Evolutionary conservation across 2,888 invertebrate genomes (phyloP).

Genomic region (Hypena proboscidalis): DNA sequence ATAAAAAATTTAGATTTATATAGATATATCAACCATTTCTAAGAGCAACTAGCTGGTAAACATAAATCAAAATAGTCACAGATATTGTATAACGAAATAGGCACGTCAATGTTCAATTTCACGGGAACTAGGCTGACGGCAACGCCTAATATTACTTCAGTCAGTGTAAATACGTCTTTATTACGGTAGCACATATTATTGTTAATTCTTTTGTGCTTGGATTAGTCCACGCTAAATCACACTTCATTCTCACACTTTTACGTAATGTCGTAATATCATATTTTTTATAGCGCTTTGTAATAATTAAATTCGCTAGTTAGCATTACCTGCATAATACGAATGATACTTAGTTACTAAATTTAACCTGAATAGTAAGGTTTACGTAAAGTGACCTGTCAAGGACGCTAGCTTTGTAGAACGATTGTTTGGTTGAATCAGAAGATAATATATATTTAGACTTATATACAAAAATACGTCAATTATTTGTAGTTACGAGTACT

Average conservation of each 20-base stretch:
- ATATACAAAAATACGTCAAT: constrained; percentile 13
- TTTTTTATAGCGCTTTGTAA: constrained; percentile 38
- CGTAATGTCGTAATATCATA: constrained; percentile 42
- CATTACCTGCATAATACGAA: constrained; percentile 31
- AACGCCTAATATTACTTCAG: background rate
- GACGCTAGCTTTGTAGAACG: constrained; percentile 25
- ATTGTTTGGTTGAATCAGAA: constrained; percentile 9
- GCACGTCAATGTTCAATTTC: too few species aligned
- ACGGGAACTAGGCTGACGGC: too few species aligned
- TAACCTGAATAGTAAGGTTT: constrained; percentile 37
- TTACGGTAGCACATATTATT: constrained; percentile 11
- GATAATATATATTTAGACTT: constrained; percentile 4
- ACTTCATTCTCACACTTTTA: constrained; percentile 46
- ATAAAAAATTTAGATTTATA: too few species aligned
- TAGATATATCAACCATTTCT: too few species aligned
- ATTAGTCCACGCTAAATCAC: constrained; percentile 41
- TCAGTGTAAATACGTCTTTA: constrained; percentile 5
- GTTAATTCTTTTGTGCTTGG: constrained; percentile 49
- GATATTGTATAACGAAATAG: background rate
- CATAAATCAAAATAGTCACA: too few species aligned
- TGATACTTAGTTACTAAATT: constrained; percentile 28
- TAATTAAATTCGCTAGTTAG: constrained; percentile 38
- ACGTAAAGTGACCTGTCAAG: constrained; percentile 43
- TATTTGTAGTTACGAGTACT: too few species aligned
- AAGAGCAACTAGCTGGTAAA: too few species aligned